Evolutionary conservation across 1,140 invertebrate species (phyloP), one percentile per base, ranked within the genome.

Genomic region (Zophobas morio): DNA sequence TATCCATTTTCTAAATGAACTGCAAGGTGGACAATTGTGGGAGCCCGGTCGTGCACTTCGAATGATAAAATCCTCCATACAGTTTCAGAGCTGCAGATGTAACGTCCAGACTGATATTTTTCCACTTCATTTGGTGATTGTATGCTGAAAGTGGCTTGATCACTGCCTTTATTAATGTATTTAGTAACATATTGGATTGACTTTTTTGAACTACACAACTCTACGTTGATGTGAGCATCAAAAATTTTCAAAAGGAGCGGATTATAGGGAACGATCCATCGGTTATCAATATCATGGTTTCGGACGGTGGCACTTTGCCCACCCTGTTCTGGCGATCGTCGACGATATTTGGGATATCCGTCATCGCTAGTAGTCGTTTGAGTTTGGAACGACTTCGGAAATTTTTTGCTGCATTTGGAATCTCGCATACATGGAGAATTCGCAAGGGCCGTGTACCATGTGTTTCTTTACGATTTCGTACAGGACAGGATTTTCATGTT

Each of bases 1-100:
- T 89, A 87, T 73, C 86, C 84, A 82, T 86, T 86, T 80, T 86
- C 83, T 8, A 90, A 78, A 85, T 90, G 88, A 4, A 89, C 87
- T 2, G 82, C 82, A 39, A 90, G 82, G 77, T 87, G 85, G 49
- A 84, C 47, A 79, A 89, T 83, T 42, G 85, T 63, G 51, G 86
- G 85, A 79, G 85, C 79, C 36, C 86, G 63, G 82, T 89, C 85
- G 80, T 89, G 87, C 73, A 87, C 84, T 5, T 83, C 57, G 78
- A 87, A 84, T 81, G 76, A 42, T 37, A 81, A 81, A 79, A 84
- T 80, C 78, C 83, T 71, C 82, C 87, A 88, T 72, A 86, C 76
- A 42, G 87, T 85, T 85, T 89, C 86, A 78, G 84, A 84, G 42
- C 84, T 85, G 63, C 83, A 86, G 33, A 89, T 82, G 81, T 89